Base-by-base conservation (phyloP, 2,797 vertebrate species). In the Apogon talboti region DNA sequence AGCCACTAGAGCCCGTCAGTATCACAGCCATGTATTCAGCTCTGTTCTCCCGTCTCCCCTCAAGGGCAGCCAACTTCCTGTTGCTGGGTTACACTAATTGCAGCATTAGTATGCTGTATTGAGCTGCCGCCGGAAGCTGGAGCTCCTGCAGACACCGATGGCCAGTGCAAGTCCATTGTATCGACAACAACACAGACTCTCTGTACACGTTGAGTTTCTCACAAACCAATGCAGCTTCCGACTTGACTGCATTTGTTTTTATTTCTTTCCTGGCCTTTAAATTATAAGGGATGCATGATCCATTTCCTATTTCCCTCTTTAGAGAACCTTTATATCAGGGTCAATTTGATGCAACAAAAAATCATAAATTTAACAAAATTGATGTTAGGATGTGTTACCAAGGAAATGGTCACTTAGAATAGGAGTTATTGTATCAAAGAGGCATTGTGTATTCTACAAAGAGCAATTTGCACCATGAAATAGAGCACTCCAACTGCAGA, bases 41-140 rank as follows among this genome's bases (percentile, higher is more conserved):
- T 70, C 68, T 49, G 28, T 61, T 79, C 81, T 78, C 78, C 48
- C 21, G 21, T 58, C 59, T 81, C 77, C 58, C 76, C 85, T 84
- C 71, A 76, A 86, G 84, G 80, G 75, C 85, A 87, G 66, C 71
- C 67, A 50, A 84, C 86, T 90, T 92, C 88, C 87, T 89, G 90
- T 92, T 90, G 89, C 90, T 77, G 79, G 82, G 86, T 82, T 78
- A 87, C 85, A 61, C 76, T 91, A 92, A 93, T 89, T 86, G 79
- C 65, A 24, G 56, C 76, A 87, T 93, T 91, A 86, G 85, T 82
- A 93, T 93, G 90, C 91, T 38, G 75, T 14, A 53, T 54, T 48
- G 70, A 78, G 79, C 66, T 28, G 61, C 66, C 15, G 43, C 85
- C 79, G 85, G 87, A 91, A 90, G 78, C 87, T 37, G 48, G 77